Percentiles rank a stretch among this genome's conserved stretches.
Evolutionary conservation across 2,113 vertebrate genomes (phyloP).

Genomic region (Oceanodroma tethys): DNA sequence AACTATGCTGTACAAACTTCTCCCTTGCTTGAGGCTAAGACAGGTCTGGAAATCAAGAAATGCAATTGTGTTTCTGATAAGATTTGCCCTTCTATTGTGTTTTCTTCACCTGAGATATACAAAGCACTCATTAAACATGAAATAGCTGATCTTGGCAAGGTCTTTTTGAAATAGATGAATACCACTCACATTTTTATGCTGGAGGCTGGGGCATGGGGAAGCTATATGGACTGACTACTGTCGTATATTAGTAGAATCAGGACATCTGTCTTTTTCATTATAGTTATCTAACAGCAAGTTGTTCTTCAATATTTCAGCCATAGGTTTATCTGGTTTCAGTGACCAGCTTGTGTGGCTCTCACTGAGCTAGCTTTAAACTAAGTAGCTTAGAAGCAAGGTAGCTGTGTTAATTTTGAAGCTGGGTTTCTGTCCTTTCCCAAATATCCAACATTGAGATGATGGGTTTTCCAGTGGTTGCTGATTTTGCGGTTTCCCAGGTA

Average conservation of each 20-base stretch:
- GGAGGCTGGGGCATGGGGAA: neutral
- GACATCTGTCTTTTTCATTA: neutral
- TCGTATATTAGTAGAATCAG: neutral
- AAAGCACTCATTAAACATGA: neutral
- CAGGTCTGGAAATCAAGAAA: neutral
- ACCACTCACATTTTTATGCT: neutral
- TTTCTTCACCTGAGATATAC: neutral
- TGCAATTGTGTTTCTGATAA: neutral
- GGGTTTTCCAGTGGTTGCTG: neutral
- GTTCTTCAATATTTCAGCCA: neutral
- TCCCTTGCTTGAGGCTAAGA: slow-evolving; percentile 32
- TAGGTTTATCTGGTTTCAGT: neutral
- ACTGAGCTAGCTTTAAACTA: neutral
- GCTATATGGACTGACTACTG: neutral
- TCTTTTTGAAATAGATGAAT: neutral
- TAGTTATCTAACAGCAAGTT: neutral
- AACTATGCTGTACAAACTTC: neutral
- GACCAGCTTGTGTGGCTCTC: neutral
- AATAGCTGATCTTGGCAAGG: neutral
- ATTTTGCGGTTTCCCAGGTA: neutral
- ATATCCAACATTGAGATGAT: neutral
- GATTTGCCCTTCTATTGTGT: neutral
- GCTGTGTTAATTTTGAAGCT: neutral
- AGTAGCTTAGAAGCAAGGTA: neutral
- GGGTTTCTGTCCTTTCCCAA: neutral